Percentiles rank a stretch among this genome's conserved stretches.
phyloP scores from a whole-genome alignment of 2,888 invertebrate species.

The Dicycla oo region DNA sequence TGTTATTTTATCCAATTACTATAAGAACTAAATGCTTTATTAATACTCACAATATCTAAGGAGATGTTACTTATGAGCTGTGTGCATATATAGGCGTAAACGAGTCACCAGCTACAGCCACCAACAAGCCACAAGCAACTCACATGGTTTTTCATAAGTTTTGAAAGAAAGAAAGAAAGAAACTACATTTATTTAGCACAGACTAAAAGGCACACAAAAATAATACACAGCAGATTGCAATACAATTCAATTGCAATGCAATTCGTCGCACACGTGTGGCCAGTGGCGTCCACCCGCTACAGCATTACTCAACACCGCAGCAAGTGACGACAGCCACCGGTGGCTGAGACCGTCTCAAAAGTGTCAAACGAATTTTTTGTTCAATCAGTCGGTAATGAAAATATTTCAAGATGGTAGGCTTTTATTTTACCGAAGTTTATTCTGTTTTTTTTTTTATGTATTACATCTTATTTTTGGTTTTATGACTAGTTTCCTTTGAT shows the following conservation, averaged over 20 bases:
- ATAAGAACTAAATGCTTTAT: background rate
- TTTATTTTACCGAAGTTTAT: background rate
- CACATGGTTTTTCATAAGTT: no score
- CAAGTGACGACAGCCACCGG: no score
- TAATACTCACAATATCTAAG: background rate
- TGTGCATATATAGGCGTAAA: background rate
- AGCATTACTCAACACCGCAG: no score
- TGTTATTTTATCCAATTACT: background rate
- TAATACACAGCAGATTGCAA: no score
- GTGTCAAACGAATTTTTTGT: background rate
- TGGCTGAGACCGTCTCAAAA: background rate
- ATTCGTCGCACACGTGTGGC: no score
- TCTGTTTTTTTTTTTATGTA: background rate
- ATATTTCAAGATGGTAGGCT: conserved; percentile 3
- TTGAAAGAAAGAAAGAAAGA: no score
- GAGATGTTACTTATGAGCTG: background rate
- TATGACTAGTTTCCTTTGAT: background rate
- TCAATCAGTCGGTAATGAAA: background rate
- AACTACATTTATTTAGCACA: no score
- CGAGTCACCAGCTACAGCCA: no score
- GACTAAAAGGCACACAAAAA: no score
- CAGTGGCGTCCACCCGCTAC: no score
- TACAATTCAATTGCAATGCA: no score
- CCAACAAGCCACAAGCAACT: no score
- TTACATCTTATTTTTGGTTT: background rate